phyloP scores from a whole-genome alignment of 1,140 invertebrate genomes.

The Drosophila biarmipes region DNA sequence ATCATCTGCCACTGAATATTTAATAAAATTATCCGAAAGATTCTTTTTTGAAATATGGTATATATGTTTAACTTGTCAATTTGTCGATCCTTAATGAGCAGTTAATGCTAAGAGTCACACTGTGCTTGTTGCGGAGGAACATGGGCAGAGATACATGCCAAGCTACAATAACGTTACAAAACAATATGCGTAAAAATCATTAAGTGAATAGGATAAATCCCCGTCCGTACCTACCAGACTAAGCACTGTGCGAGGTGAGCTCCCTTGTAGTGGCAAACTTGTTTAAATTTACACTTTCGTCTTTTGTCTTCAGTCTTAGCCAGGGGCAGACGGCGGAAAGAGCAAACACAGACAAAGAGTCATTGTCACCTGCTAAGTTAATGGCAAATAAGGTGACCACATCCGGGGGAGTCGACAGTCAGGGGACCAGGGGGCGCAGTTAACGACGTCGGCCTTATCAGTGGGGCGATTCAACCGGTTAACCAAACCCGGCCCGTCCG shows the following conservation, averaged over 20 bases:
- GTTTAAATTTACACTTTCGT: constrained; percentile 60
- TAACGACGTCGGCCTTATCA: constrained; percentile 30
- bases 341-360: constrained; percentile 61
- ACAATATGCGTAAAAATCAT: neutral
- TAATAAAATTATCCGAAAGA: too few relatives aligned
- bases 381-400: constrained; percentile 41
- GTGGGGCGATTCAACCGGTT: constrained; percentile 19
- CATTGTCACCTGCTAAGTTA: constrained; percentile 64
- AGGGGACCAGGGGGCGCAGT: constrained; percentile 1
- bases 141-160: too few relatives aligned
- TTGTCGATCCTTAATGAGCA: too few relatives aligned
- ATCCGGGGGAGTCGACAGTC: neutral
- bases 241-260: constrained; percentile 5
- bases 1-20: too few relatives aligned
- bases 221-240: neutral
- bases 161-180: neutral
- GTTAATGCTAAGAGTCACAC: too few relatives aligned
- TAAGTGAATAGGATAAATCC: neutral
- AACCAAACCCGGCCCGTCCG: constrained; percentile 6
- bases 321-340: neutral
- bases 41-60: too few relatives aligned
- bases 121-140: too few relatives aligned
- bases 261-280: constrained; percentile 34
- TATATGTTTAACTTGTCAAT: neutral
- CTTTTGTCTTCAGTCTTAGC: constrained; percentile 30